A percentile compares a stretch with the other conserved stretches of the same genome.
phyloP scores from a whole-genome alignment of 1,140 invertebrate genomes.

The Eumaeus atala region DNA sequence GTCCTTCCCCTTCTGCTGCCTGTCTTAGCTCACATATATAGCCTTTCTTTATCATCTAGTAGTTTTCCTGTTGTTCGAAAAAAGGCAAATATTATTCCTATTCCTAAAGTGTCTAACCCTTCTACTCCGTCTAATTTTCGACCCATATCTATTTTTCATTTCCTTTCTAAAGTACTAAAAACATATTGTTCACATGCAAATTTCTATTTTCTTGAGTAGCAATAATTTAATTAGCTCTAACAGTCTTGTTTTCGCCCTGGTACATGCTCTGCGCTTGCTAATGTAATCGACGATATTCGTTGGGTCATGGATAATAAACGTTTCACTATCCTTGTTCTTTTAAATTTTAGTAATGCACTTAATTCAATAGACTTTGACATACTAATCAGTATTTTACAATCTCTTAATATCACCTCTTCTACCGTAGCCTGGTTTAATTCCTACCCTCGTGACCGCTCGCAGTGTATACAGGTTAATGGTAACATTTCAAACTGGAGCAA shows the following conservation, averaged over 20 bases:
- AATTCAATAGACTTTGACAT: constrained; percentile 10
- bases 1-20: constrained; percentile 9
- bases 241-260: too few species aligned
- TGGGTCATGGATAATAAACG: neutral
- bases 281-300: neutral
- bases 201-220: too few species aligned
- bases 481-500: constrained; percentile 2
- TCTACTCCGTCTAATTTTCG: constrained; percentile 8
- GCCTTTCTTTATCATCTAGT: constrained; percentile 9
- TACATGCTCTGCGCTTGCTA: too few species aligned
- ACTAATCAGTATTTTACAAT: neutral
- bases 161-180: constrained; percentile 16
- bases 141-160: too few species aligned
- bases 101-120: constrained; percentile 13
- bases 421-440: constrained; percentile 1
- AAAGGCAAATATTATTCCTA: constrained; percentile 10
- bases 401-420: constrained; percentile 10
- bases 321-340: constrained; percentile 1
- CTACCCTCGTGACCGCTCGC: neutral
- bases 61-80: too few species aligned
- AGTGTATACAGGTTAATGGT: too few species aligned
- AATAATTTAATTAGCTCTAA: too few species aligned
- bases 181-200: constrained; percentile 7
- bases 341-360: constrained; percentile 11
- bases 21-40: constrained; percentile 14